These are phyloP conservation scores for Takifugu rubripes DNA, from an alignment of 2,797 vertebrate genomes.

Conservation along the genomic window DNA sequence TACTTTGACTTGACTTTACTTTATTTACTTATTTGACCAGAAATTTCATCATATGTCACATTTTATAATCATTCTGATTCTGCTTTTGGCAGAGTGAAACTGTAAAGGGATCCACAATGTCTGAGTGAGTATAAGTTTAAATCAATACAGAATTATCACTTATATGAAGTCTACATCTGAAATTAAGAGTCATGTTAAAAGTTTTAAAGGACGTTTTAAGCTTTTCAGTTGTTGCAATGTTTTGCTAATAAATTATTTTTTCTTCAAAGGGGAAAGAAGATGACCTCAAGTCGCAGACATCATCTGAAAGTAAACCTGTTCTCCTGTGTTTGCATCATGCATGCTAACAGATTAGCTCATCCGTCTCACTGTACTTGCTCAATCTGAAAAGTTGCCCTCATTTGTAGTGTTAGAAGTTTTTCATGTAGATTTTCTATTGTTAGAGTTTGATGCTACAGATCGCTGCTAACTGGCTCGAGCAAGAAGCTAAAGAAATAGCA, in stretches of 20 bases:
- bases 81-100: slow-evolving; percentile 27
- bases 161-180: too few species aligned
- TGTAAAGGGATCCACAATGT: slow-evolving; percentile 43
- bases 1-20: too few species aligned
- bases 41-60: too few species aligned
- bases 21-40: too few species aligned
- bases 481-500: slow-evolving; percentile 43
- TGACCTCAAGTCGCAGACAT: slow-evolving; percentile 80
- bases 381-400: too few species aligned
- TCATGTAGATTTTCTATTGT: not conserved
- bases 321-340: too few species aligned
- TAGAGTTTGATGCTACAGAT: slow-evolving; percentile 78
- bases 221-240: too few species aligned
- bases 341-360: too few species aligned
- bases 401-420: too few species aligned
- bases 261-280: slow-evolving; percentile 25
- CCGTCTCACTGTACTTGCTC: too few species aligned
- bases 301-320: slow-evolving; percentile 68
- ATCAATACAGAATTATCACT: not conserved
- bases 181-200: too few species aligned
- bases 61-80: not conserved
- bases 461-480: slow-evolving; percentile 52
- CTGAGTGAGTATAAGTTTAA: slow-evolving; percentile 42
- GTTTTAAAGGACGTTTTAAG: too few species aligned
- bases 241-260: not conserved